Percentiles rank a stretch among this genome's conserved stretches.
Conservation (phyloP, 2,888 invertebrate species). For the Cordilura impudica region DNA sequence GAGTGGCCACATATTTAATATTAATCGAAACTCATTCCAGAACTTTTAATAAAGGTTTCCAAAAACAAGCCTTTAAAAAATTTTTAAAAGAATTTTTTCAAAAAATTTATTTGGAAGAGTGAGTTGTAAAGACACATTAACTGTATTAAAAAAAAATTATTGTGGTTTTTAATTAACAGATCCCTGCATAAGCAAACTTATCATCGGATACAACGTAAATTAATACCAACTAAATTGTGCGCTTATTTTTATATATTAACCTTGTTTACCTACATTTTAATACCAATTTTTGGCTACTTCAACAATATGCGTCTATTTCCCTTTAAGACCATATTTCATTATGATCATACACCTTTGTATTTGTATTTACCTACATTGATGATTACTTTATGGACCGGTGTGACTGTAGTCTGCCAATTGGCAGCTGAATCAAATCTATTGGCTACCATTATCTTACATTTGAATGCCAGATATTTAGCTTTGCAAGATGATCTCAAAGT, state of each 20-base stretch:
- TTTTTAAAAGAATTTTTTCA: slow-evolving; percentile 69
- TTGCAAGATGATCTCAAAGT: slow-evolving; percentile 66
- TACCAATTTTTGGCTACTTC: slow-evolving; percentile 66
- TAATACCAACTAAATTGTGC: slow-evolving; percentile 67
- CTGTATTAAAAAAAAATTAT: background rate
- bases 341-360: slow-evolving; percentile 65
- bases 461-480: slow-evolving; percentile 70
- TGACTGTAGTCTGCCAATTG: slow-evolving; percentile 67
- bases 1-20: slow-evolving; percentile 56
- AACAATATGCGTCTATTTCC: slow-evolving; percentile 67
- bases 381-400: slow-evolving; percentile 66
- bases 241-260: slow-evolving; percentile 67
- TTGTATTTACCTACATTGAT: slow-evolving; percentile 66
- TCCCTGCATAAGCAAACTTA: slow-evolving; percentile 57
- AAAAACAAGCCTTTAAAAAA: slow-evolving; percentile 61
- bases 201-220: slow-evolving; percentile 65
- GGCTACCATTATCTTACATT: slow-evolving; percentile 71
- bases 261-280: slow-evolving; percentile 63
- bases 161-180: slow-evolving; percentile 42
- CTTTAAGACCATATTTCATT: slow-evolving; percentile 68
- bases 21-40: slow-evolving; percentile 59
- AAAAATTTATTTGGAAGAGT: slow-evolving; percentile 68
- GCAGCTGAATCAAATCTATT: slow-evolving; percentile 71
- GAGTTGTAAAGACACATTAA: slow-evolving; percentile 5
- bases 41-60: slow-evolving; percentile 57